These are phyloP conservation scores for Carapus acus DNA, from an alignment of 2,797 vertebrate genomes.

Conservation along the genomic window DNA sequence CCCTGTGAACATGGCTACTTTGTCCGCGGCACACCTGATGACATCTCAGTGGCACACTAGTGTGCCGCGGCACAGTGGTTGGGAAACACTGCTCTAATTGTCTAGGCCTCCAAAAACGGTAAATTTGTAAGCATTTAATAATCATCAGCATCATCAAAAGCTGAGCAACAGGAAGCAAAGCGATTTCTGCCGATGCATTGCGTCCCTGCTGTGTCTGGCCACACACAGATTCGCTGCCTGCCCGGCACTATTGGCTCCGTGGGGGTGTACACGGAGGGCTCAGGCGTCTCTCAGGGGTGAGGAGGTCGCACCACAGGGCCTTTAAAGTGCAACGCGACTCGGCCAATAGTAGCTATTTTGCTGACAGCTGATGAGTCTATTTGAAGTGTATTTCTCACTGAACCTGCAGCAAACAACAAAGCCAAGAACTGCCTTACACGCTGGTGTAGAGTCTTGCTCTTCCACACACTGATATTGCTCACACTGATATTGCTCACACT, in stretches of 20 bases:
- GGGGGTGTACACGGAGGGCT: constrained; percentile 40
- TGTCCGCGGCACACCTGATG: too few relatives aligned
- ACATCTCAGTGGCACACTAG: too few relatives aligned
- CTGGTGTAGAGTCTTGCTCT: too few relatives aligned
- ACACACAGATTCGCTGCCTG: constrained; percentile 7
- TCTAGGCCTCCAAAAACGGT: too few relatives aligned
- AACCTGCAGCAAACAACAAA: constrained; percentile 16
- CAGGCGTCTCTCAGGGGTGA: constrained; percentile 24
- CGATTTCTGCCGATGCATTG: constrained; percentile 20
- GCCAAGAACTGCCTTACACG: too few relatives aligned
- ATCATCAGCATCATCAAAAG: constrained; percentile 19
- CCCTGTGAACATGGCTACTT: too few relatives aligned
- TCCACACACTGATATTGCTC: too few relatives aligned
- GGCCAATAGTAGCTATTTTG: constrained; percentile 32
- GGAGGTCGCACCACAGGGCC: constrained; percentile 33
- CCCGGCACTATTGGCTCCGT: neutral
- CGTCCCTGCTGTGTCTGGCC: constrained; percentile 20
- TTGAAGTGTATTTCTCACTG: constrained; percentile 25
- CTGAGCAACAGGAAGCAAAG: constrained; percentile 5
- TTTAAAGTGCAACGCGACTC: constrained; percentile 27
- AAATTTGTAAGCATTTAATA: too few relatives aligned
- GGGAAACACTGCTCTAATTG: too few relatives aligned
- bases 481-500: too few relatives aligned
- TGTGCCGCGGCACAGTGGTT: too few relatives aligned
- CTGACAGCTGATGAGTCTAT: constrained; percentile 32